phyloP scores from a whole-genome alignment of 37 sponge, comb jelly and placozoan genomes.

The Dysidea cf. avara region DNA sequence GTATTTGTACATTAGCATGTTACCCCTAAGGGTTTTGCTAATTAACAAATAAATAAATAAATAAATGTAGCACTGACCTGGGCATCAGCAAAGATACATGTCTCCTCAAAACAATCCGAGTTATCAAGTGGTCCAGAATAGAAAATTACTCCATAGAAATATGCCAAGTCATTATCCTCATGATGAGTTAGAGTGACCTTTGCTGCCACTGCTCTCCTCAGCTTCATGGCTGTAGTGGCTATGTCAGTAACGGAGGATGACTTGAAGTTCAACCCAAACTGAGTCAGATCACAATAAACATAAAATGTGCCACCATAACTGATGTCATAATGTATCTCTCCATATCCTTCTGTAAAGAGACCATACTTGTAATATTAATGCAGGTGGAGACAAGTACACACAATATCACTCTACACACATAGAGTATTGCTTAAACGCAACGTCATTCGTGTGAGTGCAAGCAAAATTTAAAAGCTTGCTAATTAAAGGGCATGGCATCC shows the following conservation, averaged over 20 bases:
- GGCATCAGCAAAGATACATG: slow-evolving; percentile 75
- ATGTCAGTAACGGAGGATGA: slow-evolving; percentile 27
- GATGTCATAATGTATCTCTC: slow-evolving; percentile 77
- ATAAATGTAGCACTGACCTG: no score
- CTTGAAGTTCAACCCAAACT: slow-evolving; percentile 68
- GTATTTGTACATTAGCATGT: no score
- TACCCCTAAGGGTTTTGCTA: no score
- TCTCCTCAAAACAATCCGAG: background rate
- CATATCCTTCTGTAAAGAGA: no score
- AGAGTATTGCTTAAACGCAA: no score
- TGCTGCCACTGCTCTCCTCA: slow-evolving; percentile 34
- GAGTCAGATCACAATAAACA: slow-evolving; percentile 48
- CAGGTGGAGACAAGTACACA: no score
- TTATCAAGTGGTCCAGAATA: slow-evolving; percentile 27
- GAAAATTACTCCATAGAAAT: slow-evolving; percentile 82
- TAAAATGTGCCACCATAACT: slow-evolving; percentile 89
- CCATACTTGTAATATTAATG: no score
- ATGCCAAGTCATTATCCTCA: slow-evolving; percentile 69
- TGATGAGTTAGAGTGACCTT: slow-evolving; percentile 49
- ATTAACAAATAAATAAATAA: no score
- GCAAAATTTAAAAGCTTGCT: no score
- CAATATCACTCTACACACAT: no score
- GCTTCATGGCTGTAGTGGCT: slow-evolving; percentile 24
- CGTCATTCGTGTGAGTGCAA: no score
- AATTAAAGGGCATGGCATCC: no score